Percentiles rank a stretch among this genome's conserved stretches.
phyloP scores from a whole-genome alignment of 2,888 invertebrate species.

The Epicampocera succincta region DNA sequence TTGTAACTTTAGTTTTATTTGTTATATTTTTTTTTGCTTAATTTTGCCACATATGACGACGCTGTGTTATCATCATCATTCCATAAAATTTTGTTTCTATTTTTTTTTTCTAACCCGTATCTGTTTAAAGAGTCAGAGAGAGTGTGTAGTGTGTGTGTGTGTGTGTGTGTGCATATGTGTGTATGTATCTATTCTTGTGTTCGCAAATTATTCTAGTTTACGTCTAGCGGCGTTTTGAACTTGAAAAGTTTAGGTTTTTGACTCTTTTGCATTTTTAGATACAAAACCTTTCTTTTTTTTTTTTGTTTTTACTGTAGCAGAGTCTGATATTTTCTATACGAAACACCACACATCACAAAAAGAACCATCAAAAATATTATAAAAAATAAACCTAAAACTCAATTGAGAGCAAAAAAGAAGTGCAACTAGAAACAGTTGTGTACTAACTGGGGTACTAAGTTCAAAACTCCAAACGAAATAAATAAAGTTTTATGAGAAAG shows the following conservation, averaged over 20 bases:
- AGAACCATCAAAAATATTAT: slow-evolving; percentile 7
- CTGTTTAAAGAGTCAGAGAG: background rate
- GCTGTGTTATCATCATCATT: slow-evolving; percentile 51
- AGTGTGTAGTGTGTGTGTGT: slow-evolving; percentile 15
- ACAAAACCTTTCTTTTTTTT: slow-evolving; percentile 42
- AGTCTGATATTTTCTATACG: slow-evolving; percentile 30
- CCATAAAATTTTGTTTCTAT: slow-evolving; percentile 50
- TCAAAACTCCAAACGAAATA: background rate
- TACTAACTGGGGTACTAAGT: slow-evolving; percentile 38
- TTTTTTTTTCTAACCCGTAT: slow-evolving; percentile 22
- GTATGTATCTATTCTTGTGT: slow-evolving; percentile 30
- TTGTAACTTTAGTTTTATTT: slow-evolving; percentile 25
- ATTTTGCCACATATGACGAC: slow-evolving; percentile 55
- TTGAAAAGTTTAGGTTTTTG: slow-evolving; percentile 65
- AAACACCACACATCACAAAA: background rate
- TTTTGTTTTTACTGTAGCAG: slow-evolving; percentile 40
- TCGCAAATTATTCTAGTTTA: slow-evolving; percentile 57
- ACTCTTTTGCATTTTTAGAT: slow-evolving; percentile 54
- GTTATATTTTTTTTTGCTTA: slow-evolving; percentile 16
- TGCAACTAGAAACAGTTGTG: background rate
- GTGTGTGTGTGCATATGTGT: slow-evolving; percentile 15
- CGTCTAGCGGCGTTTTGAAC: slow-evolving; percentile 71
- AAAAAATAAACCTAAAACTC: slow-evolving; percentile 4
- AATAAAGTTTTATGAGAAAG: background rate
- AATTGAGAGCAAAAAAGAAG: background rate